Conservation (phyloP, 2,888 invertebrate genomes). For the Chorisops tibialis region DNA sequence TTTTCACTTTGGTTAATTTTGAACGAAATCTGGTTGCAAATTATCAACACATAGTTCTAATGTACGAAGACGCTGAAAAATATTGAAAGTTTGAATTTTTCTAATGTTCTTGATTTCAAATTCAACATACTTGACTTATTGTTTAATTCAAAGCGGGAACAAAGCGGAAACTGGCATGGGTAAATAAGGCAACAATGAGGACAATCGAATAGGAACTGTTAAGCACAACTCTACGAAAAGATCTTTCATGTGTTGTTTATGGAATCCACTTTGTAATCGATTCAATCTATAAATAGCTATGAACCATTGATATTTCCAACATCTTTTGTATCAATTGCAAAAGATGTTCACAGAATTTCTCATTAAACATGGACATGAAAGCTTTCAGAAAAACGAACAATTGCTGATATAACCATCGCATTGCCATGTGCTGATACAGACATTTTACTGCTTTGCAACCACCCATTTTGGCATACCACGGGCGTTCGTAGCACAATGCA, state of each 20-base stretch:
- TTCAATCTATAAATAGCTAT: no score
- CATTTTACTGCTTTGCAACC: slow-evolving; percentile 91
- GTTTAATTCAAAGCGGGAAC: slow-evolving; percentile 95
- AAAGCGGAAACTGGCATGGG: slow-evolving; percentile 97
- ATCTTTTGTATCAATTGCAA: slow-evolving; percentile 82
- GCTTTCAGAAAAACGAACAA: slow-evolving; percentile 83
- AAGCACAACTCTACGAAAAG: slow-evolving; percentile 96
- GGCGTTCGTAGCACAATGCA: slow-evolving; percentile 90
- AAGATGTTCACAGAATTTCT: slow-evolving; percentile 90
- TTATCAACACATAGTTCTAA: slow-evolving; percentile 98
- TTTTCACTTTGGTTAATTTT: no score
- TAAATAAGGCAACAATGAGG: slow-evolving; percentile 90
- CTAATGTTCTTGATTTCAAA: slow-evolving; percentile 54
- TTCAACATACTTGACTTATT: slow-evolving; percentile 64
- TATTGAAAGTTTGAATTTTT: no score
- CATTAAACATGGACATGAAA: slow-evolving; percentile 87
- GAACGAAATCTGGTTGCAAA: slow-evolving; percentile 96
- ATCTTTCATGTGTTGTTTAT: slow-evolving; percentile 98
- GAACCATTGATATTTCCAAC: slow-evolving; percentile 78
- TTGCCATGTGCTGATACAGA: slow-evolving; percentile 82
- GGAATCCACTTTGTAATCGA: slow-evolving; percentile 90
- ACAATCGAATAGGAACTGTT: slow-evolving; percentile 94
- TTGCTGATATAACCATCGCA: slow-evolving; percentile 84
- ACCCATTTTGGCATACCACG: slow-evolving; percentile 97
- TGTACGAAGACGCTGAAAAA: slow-evolving; percentile 85